phyloP scores from a whole-genome alignment of 2,888 invertebrate species.

The Hirtodrosophila alboralis region DNA sequence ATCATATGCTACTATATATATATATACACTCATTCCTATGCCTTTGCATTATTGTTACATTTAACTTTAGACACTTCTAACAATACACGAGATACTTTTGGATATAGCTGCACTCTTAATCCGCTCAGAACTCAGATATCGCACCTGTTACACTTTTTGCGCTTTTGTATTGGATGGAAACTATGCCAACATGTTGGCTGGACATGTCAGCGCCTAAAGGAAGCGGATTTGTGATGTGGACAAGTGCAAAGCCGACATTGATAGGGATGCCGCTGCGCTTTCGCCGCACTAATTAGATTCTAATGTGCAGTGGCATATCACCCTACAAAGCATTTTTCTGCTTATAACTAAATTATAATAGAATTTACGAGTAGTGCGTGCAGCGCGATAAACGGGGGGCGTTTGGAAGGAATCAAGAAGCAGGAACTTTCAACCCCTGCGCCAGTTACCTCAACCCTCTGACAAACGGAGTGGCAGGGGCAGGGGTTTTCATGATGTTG shows the following conservation, averaged over 20 bases:
- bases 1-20: constrained; percentile 17
- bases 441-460: constrained; percentile 5
- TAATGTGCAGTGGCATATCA: constrained; percentile 64
- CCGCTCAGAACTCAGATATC: constrained; percentile 59
- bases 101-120: constrained; percentile 49
- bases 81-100: constrained; percentile 21
- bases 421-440: constrained; percentile 58
- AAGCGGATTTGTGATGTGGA: constrained; percentile 66
- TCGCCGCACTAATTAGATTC: constrained; percentile 76
- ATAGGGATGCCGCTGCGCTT: constrained; percentile 58
- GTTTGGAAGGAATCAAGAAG: constrained; percentile 60
- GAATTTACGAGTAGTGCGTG: constrained; percentile 68
- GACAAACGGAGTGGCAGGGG: neutral
- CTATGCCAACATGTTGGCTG: constrained; percentile 67
- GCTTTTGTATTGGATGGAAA: constrained; percentile 18
- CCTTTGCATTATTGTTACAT: constrained; percentile 12
- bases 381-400: constrained; percentile 34
- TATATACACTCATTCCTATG: constrained; percentile 8
- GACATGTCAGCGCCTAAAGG: constrained; percentile 69
- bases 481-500: constrained; percentile 54
- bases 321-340: constrained; percentile 41
- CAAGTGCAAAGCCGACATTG: constrained; percentile 68
- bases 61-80: constrained; percentile 59
- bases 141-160: constrained; percentile 74
- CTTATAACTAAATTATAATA: constrained; percentile 80